These are phyloP conservation scores for Eurystomus gularis DNA, from an alignment of 2,113 vertebrate species.

Conservation along the genomic window DNA sequence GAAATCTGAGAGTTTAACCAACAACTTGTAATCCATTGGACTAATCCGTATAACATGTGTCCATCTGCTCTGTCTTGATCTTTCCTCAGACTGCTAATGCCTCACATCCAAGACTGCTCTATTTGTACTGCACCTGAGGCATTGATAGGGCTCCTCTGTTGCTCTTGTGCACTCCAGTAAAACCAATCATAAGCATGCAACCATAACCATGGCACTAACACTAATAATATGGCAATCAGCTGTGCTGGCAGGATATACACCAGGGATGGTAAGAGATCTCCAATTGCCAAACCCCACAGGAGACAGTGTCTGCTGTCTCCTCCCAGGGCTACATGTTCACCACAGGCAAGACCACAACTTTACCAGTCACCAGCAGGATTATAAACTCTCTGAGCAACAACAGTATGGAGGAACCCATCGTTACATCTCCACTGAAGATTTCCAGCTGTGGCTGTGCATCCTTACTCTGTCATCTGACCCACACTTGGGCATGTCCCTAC, in stretches of 20 bases:
- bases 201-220: neutral
- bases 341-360: neutral
- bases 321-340: neutral
- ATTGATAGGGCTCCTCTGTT: neutral
- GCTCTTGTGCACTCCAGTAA: neutral
- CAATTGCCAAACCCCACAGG: neutral
- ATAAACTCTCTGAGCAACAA: neutral
- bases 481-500: neutral
- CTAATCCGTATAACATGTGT: slow-evolving; percentile 13
- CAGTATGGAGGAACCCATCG: no score
- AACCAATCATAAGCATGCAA: neutral
- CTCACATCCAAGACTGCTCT: neutral
- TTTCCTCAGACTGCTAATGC: neutral
- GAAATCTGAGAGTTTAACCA: slow-evolving; percentile 29
- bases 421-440: neutral
- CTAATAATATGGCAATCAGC: neutral
- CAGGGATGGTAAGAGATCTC: neutral
- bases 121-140: neutral
- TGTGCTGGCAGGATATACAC: neutral
- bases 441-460: neutral
- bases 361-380: neutral
- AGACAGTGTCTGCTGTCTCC: neutral
- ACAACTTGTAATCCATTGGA: neutral
- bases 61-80: neutral
- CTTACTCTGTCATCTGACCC: neutral